These are phyloP conservation scores for Potamilus streckersoni DNA, from an alignment of 1,140 invertebrate genomes.

Conservation along the genomic window DNA sequence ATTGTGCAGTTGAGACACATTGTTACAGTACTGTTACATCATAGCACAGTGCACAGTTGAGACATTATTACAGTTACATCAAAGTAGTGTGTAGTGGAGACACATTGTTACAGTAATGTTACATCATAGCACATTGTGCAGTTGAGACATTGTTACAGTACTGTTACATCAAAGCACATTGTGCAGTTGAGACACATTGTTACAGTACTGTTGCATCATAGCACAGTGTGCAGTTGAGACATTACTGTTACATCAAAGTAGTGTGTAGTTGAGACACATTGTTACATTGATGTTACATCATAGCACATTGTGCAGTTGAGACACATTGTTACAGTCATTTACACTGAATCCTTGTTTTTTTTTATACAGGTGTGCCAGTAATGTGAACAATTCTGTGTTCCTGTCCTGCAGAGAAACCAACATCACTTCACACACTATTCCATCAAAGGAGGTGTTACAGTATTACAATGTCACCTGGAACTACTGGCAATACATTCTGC, in stretches of 20 bases:
- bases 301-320: neutral
- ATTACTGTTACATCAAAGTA: too few relatives aligned
- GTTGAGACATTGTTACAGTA: too few relatives aligned
- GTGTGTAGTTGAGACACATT: too few relatives aligned
- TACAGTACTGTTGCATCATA: too few relatives aligned
- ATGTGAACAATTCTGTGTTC: slow-evolving; percentile 23
- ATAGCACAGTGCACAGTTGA: too few relatives aligned
- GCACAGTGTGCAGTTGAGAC: too few relatives aligned
- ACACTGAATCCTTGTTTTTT: neutral
- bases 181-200: too few relatives aligned
- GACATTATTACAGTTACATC: neutral
- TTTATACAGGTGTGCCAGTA: slow-evolving; percentile 20
- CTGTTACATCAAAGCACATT: too few relatives aligned
- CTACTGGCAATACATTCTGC: slow-evolving; percentile 29
- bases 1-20: too few relatives aligned
- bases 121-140: too few relatives aligned
- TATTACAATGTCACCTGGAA: slow-evolving; percentile 20
- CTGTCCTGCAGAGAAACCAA: slow-evolving; percentile 19
- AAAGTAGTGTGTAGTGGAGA: neutral
- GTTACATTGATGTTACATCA: neutral
- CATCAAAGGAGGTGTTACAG: slow-evolving; percentile 19
- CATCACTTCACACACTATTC: slow-evolving; percentile 11
- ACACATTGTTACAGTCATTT: neutral
- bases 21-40: too few relatives aligned
- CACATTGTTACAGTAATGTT: too few relatives aligned